phyloP scores from a whole-genome alignment of 2,888 invertebrate species.

The Thecocarcelia acutangulata region DNA sequence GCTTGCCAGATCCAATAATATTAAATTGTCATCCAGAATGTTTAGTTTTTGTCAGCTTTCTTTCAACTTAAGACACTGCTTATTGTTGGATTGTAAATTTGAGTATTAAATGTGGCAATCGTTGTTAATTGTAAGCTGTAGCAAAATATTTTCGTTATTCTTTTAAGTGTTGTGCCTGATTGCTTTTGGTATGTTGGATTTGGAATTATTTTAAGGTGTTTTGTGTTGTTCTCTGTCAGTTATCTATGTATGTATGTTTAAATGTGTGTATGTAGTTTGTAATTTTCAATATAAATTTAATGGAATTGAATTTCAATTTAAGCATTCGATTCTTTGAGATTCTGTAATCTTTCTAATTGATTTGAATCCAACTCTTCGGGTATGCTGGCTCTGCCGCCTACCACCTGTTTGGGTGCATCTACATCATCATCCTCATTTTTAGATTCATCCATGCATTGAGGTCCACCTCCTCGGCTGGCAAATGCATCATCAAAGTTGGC shows the following conservation, averaged over 20 bases:
- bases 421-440: slow-evolving; percentile 76
- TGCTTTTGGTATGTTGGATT: slow-evolving; percentile 30
- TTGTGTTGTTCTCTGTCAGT: slow-evolving; percentile 2
- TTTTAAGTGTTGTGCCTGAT: slow-evolving; percentile 29
- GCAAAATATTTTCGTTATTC: slow-evolving; percentile 8
- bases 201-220: slow-evolving; percentile 6
- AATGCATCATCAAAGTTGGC: slow-evolving; percentile 82
- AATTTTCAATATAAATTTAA: slow-evolving; percentile 25
- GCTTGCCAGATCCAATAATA: too few species aligned
- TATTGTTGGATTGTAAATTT: slow-evolving; percentile 4
- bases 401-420: slow-evolving; percentile 85
- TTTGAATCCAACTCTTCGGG: slow-evolving; percentile 94
- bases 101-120: slow-evolving; percentile 22
- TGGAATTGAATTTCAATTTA: slow-evolving; percentile 81
- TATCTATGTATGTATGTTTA: slow-evolving; percentile 26
- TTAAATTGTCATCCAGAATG: too few species aligned
- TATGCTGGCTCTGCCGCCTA: slow-evolving; percentile 90
- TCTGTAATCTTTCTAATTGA: slow-evolving; percentile 92
- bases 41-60: not conserved
- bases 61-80: slow-evolving; percentile 21
- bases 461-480: slow-evolving; percentile 71
- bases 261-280: slow-evolving; percentile 18
- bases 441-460: slow-evolving; percentile 69
- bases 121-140: slow-evolving; percentile 43
- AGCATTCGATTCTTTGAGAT: slow-evolving; percentile 95